Base-by-base conservation (phyloP, 2,888 invertebrate genomes). In the Mesorhabditis sp. region DNA sequence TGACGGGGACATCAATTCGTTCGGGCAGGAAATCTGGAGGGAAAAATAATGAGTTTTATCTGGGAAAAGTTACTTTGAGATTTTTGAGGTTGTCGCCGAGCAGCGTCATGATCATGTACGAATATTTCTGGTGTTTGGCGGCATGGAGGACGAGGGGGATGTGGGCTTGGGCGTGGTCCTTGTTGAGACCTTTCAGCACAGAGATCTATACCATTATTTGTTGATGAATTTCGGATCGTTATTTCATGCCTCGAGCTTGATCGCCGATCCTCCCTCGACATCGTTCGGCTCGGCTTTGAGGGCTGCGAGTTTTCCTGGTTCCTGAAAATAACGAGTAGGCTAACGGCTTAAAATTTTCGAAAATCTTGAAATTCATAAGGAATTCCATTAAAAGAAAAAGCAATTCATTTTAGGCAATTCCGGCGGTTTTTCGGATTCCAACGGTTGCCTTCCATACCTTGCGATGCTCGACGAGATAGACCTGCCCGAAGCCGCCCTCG, bases 211-310 rank as follows among this genome's bases (percentile, higher is more conserved):
- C 62, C 63, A 6, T 13, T 13, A 50, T n/a, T 13, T 50, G 1
- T 50, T 2, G 2, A 50, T n/a, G 10, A 50, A 50, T 50, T 50
- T 50, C n/a, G 10, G 28, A n/a, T n/a, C n/a, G 13, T 10, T 28
- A 63, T 13, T 13, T 63, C 71, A 7, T 45, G 72, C 75, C 73
- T 82, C 81, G 43, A 82, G 70, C 58, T 82, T 82, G 68, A 82
- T 82, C 5, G 80, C 81, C 6, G 76, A 73, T 69, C 81, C 82
- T 10, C 81, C 81, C 67, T 80, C 80, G 7, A 79, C 73, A n/a
- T 78, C 80, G 70, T 80, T 81, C 7, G 81, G 74, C 65, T 82
- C 82, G 4, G 81, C 81, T 66, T 82, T 82, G 42, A 82, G 70
- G 5, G 82, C 82, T 2, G 80, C 82, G 0, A 71, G 43, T n/a